Conservation (phyloP, 2,797 vertebrate species). For the Lutjanus campechanus region DNA sequence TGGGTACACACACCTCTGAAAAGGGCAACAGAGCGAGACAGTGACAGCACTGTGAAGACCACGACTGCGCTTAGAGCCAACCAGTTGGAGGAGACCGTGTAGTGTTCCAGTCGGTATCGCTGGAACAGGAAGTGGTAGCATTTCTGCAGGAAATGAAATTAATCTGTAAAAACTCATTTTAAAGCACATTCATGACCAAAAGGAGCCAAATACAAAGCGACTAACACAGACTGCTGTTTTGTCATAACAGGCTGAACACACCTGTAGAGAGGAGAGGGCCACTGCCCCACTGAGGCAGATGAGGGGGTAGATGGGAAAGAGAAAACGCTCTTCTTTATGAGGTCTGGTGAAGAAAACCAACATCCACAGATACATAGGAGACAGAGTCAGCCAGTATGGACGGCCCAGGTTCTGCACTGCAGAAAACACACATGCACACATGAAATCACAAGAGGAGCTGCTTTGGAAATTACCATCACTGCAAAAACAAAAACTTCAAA, state of each 20-base stretch:
- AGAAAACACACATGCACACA: slow-evolving; percentile 62
- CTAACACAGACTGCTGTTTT: neutral
- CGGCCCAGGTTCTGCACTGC: slow-evolving; percentile 98
- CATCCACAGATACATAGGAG: slow-evolving; percentile 99
- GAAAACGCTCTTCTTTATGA: slow-evolving; percentile 97
- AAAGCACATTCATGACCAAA: neutral
- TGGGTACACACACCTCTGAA: slow-evolving; percentile 90
- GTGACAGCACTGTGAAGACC: slow-evolving; percentile 91
- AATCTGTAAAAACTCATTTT: neutral
- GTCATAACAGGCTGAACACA: slow-evolving; percentile 53
- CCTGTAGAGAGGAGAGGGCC: slow-evolving; percentile 96
- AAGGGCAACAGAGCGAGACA: slow-evolving; percentile 95
- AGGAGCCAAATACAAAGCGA: neutral
- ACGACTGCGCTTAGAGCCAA: slow-evolving; percentile 91
- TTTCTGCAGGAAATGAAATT: slow-evolving; percentile 87
- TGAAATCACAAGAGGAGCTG: slow-evolving; percentile 22
- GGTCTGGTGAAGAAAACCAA: slow-evolving; percentile 96
- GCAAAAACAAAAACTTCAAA: slow-evolving; percentile 9
- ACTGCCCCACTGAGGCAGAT: slow-evolving; percentile 95
- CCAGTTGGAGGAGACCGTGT: slow-evolving; percentile 97
- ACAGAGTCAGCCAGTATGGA: slow-evolving; percentile 97
- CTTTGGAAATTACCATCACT: neutral
- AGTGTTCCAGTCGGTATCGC: slow-evolving; percentile 96
- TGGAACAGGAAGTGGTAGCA: slow-evolving; percentile 99
- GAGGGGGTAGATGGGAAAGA: slow-evolving; percentile 97